phyloP scores from a whole-genome alignment of 2,888 invertebrate genomes.

The Mamestra brassicae region DNA sequence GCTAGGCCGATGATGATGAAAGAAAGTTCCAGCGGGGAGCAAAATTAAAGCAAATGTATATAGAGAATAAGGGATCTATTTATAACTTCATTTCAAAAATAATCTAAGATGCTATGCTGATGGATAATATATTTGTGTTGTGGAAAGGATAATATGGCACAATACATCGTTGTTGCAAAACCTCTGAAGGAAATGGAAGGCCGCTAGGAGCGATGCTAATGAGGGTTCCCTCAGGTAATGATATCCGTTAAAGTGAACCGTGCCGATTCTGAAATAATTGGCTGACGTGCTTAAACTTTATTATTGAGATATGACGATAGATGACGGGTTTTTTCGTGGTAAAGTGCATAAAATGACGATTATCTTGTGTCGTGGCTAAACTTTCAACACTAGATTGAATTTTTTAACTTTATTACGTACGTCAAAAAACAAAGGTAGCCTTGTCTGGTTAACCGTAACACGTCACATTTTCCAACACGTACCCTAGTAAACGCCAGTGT shows the following conservation, averaged over 20 bases:
- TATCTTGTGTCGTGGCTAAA: neutral
- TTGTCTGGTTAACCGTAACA: neutral
- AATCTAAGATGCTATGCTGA: too few relatives aligned
- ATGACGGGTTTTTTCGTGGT: too few relatives aligned
- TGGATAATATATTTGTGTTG: constrained; percentile 10
- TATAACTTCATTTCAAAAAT: too few relatives aligned
- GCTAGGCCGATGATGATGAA: too few relatives aligned
- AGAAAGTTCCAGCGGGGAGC: neutral
- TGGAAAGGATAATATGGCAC: constrained; percentile 40
- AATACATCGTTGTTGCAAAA: constrained; percentile 36
- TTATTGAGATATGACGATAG: neutral
- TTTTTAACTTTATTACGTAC: neutral
- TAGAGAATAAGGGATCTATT: neutral
- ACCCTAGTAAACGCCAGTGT: constrained; percentile 6
- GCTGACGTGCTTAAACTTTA: constrained; percentile 8
- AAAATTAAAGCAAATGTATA: neutral
- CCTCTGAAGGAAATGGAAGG: constrained; percentile 41
- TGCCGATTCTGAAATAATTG: constrained; percentile 16
- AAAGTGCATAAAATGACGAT: neutral
- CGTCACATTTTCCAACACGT: neutral
- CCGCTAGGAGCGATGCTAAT: constrained; percentile 42
- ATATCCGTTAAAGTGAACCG: constrained; percentile 38
- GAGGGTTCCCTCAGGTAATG: constrained; percentile 45
- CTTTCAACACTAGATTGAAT: neutral
- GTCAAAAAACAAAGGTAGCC: neutral